Evolutionary conservation across 2,113 vertebrate species (phyloP), one percentile per base, ranked within the genome.

Genomic region (Lepisosteus osseus): DNA sequence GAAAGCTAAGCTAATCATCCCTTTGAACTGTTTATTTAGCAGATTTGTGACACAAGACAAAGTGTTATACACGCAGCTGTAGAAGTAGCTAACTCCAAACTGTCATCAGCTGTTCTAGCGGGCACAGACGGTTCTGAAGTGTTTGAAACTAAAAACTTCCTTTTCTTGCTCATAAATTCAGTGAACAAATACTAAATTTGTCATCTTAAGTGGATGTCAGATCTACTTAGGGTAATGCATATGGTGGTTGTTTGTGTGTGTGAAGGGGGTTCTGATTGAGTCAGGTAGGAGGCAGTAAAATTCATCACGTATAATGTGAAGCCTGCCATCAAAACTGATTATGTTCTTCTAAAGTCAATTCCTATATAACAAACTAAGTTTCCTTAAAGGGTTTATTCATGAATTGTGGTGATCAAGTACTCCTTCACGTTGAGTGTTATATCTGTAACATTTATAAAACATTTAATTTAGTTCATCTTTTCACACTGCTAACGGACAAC

Each of bases 271-370:
- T 78, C 81, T 77, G 56, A 56, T 51, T 65, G 72, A 76, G 7
- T 17, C 29, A 29, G 29, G 29, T 29, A 29, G 29, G 29, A 29
- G 29, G 29, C 29, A 29, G 29, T 29, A 29, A 6, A 76, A 75
- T 65, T 66, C 68, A 77, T 77, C 71, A 51, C 61, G 67, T 61
- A 6, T 78, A 74, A 76, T 51, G 66, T 71, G 69, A 72, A 70
- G 42, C 72, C 56, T 17, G 2, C 56, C 81, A 17, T 73, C 74
- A 57, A 76, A 73, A 4, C 54, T 71, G 40, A 61, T 77, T 72
- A 3, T 70, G 45, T n/a, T 64, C 76, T 73, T 72, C 67, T 66
- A 64, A 72, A 76, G 72, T 69, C 63, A 77, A 64, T 62, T 81
- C 68, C 75, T 71, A 41, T 13, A 0, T 66, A 70, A 71, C 67